These are phyloP conservation scores for Hanleya hanleyi DNA, from an alignment of 2,888 invertebrate species.

Conservation along the genomic window DNA sequence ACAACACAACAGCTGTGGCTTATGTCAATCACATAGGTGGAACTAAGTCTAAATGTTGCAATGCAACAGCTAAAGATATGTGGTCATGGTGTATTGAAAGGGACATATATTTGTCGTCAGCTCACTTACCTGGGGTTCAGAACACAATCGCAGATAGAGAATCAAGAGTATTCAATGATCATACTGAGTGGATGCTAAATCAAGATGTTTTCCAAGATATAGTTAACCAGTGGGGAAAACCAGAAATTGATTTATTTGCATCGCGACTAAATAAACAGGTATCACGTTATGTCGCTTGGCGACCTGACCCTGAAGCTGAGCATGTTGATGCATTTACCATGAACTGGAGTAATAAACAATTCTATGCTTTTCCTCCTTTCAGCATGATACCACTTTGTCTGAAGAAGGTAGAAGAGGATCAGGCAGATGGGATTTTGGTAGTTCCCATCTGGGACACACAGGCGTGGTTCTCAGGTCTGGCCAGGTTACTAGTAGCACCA, in stretches of 20 bases:
- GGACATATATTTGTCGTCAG: too few relatives aligned
- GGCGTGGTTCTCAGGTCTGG: neutral
- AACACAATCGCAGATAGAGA: conserved; percentile 20
- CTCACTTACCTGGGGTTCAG: too few relatives aligned
- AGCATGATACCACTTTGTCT: conserved; percentile 1
- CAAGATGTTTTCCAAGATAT: conserved; percentile 13
- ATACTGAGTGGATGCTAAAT: conserved; percentile 31
- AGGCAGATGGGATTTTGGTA: neutral
- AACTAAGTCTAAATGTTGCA: conserved; percentile 13
- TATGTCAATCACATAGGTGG: too few relatives aligned
- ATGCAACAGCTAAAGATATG: conserved; percentile 23
- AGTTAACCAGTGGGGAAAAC: neutral
- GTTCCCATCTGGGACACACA: neutral
- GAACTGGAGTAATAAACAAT: conserved; percentile 17
- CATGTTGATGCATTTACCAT: conserved; percentile 29
- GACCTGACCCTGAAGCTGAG: conserved; percentile 24
- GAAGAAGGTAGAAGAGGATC: neutral
- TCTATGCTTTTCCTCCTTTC: conserved; percentile 32
- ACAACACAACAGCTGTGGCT: too few relatives aligned
- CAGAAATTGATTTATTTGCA: conserved; percentile 30
- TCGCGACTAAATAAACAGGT: conserved; percentile 31
- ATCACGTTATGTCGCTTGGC: conserved; percentile 17
- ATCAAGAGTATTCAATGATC: conserved; percentile 25
- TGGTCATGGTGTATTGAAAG: conserved; percentile 22
- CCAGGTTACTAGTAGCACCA: neutral